Conservation (phyloP, 2,113 vertebrate genomes). For the Ictidomys tridecemlineatus region DNA sequence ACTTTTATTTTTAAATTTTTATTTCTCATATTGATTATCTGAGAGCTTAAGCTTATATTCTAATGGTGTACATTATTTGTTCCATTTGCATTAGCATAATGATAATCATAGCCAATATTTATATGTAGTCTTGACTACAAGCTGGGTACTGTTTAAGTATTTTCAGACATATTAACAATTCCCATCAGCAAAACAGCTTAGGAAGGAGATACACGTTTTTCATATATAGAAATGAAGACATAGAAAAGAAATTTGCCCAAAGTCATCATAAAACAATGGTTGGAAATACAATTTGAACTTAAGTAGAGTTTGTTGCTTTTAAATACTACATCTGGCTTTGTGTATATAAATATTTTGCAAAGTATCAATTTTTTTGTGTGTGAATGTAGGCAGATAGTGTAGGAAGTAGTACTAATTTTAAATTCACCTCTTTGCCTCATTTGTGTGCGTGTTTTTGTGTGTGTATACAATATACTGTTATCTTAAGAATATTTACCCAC, state of each 20-base stretch:
- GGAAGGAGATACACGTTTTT: not conserved
- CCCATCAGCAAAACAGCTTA: not conserved
- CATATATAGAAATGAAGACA: not conserved
- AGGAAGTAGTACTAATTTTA: not conserved
- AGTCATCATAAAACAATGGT: not conserved
- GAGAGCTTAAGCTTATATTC: not conserved
- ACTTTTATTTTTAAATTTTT: not conserved
- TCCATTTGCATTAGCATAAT: not conserved
- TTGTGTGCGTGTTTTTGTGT: not conserved
- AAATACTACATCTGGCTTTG: not conserved
- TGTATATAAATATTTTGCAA: not conserved
- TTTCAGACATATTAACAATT: not conserved
- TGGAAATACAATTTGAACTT: not conserved
- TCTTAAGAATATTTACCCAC: not conserved
- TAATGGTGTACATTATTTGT: not conserved
- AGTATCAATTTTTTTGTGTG: not conserved
- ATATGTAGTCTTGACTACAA: not conserved
- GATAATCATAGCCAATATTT: not conserved
- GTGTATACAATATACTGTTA: not conserved
- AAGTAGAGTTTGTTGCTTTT: not conserved
- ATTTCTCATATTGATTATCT: not conserved
- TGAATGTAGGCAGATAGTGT: not conserved
- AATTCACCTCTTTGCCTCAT: not conserved
- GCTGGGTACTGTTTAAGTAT: not conserved
- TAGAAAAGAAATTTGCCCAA: not conserved